Evolutionary conservation across 1,140 invertebrate genomes (phyloP).

Genomic region (Brachionus rubens): DNA sequence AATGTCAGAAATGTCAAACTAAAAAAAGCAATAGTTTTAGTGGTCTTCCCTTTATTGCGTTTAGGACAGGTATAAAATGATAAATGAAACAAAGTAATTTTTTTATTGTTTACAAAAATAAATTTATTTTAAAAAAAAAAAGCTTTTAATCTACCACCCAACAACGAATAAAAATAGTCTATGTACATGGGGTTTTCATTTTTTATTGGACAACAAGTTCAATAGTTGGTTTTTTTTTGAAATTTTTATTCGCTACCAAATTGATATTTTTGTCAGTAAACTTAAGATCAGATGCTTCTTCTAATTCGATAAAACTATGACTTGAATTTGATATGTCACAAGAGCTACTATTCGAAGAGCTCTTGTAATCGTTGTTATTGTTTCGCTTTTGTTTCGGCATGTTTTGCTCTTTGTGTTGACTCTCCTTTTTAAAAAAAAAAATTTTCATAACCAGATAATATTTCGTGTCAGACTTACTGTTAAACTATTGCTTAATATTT

Average conservation of each 20-base stretch:
- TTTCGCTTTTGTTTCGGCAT: background rate
- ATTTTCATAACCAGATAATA: background rate
- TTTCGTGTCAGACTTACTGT: background rate
- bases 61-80: too few species aligned
- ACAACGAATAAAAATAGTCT: too few species aligned
- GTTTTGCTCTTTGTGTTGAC: background rate
- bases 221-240: background rate
- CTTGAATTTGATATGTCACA: conserved; percentile 29
- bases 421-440: background rate
- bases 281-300: conserved; percentile 24
- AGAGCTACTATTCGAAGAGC: conserved; percentile 16
- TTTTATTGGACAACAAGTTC: conserved; percentile 23
- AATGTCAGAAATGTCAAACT: too few species aligned
- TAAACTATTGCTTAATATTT: background rate
- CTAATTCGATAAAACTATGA: conserved; percentile 39
- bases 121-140: too few species aligned
- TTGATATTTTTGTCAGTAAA: conserved; percentile 20
- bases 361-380: conserved; percentile 2
- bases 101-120: too few species aligned
- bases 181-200: too few species aligned
- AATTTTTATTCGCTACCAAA: background rate
- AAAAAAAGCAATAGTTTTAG: too few species aligned
- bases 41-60: too few species aligned
- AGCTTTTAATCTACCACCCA: too few species aligned
- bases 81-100: too few species aligned